phyloP scores from a whole-genome alignment of 2,113 vertebrate species.

The Scomber japonicus region DNA sequence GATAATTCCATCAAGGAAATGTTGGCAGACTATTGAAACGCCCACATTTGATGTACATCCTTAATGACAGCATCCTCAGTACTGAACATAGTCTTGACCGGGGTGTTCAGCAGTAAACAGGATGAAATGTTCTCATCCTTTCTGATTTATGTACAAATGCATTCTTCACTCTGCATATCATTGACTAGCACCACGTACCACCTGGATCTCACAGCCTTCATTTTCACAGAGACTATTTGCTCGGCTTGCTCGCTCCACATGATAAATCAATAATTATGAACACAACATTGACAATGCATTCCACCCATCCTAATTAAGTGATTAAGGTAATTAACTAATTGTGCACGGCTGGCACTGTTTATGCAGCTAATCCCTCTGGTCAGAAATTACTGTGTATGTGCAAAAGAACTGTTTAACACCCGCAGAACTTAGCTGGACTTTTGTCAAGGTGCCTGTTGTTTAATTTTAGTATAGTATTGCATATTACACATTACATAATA shows the following conservation, averaged over 20 bases:
- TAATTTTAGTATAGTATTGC: neutral
- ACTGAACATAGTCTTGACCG: neutral
- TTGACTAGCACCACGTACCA: neutral
- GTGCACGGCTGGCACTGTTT: neutral
- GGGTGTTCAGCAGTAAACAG: neutral
- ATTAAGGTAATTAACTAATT: slow-evolving; percentile 33
- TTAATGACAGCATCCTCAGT: neutral
- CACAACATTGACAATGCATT: neutral
- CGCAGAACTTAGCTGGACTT: neutral
- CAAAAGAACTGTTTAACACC: neutral
- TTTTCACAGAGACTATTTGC: slow-evolving; percentile 16
- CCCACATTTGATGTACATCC: neutral
- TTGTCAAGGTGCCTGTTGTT: neutral
- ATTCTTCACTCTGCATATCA: neutral
- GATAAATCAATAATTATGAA: slow-evolving; percentile 40
- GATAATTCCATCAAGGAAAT: neutral
- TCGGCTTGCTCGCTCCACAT: slow-evolving; percentile 9
- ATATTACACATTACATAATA: neutral
- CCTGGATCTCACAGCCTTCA: neutral
- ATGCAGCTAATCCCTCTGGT: slow-evolving; percentile 1
- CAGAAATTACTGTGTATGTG: neutral
- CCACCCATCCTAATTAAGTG: slow-evolving; percentile 8
- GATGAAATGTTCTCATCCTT: neutral
- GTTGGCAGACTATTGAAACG: neutral
- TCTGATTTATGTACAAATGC: neutral